A percentile compares a stretch with the other conserved stretches of the same genome.
phyloP scores from a whole-genome alignment of 2,113 vertebrate species.

The Neotoma lepida region DNA sequence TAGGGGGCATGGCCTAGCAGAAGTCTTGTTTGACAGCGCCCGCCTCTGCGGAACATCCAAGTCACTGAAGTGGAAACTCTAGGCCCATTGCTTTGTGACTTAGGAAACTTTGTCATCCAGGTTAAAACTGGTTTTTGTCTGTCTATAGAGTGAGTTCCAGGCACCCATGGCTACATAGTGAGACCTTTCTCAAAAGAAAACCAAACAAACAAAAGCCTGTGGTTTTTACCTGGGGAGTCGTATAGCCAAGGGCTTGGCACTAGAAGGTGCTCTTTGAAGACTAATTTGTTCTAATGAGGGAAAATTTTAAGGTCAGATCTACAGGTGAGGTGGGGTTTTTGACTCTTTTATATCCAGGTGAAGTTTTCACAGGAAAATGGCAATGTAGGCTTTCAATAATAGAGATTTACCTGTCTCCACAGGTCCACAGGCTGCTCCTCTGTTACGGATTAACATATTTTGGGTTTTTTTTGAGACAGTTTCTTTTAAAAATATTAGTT shows the following conservation, averaged over 20 bases:
- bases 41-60: neutral
- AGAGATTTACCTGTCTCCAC: neutral
- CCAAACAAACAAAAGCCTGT: neutral
- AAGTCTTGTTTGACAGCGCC: neutral
- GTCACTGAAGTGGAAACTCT: neutral
- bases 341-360: neutral
- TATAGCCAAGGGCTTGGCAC: neutral
- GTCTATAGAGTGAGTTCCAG: neutral
- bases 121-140: neutral
- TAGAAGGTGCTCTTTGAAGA: neutral
- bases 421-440: neutral
- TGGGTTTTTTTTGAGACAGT: neutral
- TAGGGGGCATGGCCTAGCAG: neutral
- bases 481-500: neutral
- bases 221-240: neutral
- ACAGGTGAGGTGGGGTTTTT: neutral
- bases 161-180: neutral
- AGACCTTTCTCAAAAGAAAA: neutral
- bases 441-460: neutral
- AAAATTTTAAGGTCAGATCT: neutral
- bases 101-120: neutral
- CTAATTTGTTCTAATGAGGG: neutral
- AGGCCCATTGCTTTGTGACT: neutral
- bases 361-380: neutral
- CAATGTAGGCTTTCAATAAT: neutral